Percentiles rank a stretch among this genome's conserved stretches.
phyloP scores from a whole-genome alignment of 2,888 invertebrate species.

The Trissolcus japonicus region DNA sequence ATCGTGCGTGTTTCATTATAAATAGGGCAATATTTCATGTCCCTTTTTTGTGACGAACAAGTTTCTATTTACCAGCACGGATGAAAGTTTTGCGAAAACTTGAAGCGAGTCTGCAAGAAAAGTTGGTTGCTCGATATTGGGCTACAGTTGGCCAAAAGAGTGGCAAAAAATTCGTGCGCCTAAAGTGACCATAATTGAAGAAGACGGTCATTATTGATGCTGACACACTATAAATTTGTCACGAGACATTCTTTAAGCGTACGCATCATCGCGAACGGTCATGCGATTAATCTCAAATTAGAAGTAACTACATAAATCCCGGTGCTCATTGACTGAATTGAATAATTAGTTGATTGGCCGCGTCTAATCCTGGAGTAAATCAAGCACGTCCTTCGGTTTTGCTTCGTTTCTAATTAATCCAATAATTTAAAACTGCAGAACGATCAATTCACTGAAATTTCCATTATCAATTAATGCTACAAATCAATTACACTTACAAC shows the following conservation, averaged over 20 bases:
- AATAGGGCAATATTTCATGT: conserved; percentile 27
- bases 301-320: conserved; percentile 62
- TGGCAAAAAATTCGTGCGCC: conserved; percentile 9
- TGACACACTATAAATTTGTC: conserved; percentile 47
- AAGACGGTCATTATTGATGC: conserved; percentile 42
- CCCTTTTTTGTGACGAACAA: conserved; percentile 15
- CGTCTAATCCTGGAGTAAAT: conserved; percentile 58
- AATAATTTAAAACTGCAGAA: conserved; percentile 37
- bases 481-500: too few relatives aligned
- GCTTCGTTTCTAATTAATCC: conserved; percentile 56
- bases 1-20: conserved; percentile 39
- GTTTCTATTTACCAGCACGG: conserved; percentile 36
- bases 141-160: not conserved
- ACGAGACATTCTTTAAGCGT: conserved; percentile 55
- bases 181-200: conserved; percentile 50
- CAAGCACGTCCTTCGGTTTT: conserved; percentile 60
- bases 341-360: conserved; percentile 63
- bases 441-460: conserved; percentile 29
- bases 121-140: not conserved
- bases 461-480: too few relatives aligned
- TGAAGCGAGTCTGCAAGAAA: not conserved
- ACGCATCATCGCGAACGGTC: conserved; percentile 59
- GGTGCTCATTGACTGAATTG: conserved; percentile 64
- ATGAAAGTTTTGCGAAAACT: conserved; percentile 12
- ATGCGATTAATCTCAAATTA: conserved; percentile 63